These are phyloP conservation scores for Terrapene triunguis DNA, from an alignment of 2,113 vertebrate species.

Conservation along the genomic window DNA sequence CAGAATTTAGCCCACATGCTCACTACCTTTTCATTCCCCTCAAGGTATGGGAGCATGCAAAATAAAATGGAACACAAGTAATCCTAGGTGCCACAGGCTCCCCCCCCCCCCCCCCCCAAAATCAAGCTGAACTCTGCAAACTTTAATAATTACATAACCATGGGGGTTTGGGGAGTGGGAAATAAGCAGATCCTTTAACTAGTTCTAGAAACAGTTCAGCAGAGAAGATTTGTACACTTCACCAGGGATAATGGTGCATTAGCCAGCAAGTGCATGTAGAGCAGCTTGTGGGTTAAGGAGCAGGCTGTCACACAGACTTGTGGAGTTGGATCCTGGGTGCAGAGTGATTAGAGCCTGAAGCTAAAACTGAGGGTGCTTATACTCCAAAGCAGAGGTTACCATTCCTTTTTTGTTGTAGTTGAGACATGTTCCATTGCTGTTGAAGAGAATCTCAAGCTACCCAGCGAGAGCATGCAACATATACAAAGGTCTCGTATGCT, in stretches of 20 bases:
- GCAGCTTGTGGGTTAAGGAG: neutral
- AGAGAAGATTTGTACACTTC: neutral
- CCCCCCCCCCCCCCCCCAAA: too few relatives aligned
- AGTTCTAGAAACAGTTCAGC: neutral
- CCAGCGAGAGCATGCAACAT: constrained; percentile 7
- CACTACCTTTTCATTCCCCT: neutral
- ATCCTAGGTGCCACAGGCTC: neutral
- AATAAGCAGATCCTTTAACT: neutral
- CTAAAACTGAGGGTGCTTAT: constrained; percentile 31
- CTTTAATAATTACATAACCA: neutral
- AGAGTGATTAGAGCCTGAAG: constrained; percentile 27
- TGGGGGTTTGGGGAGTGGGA: too few relatives aligned
- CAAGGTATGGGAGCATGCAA: too few relatives aligned
- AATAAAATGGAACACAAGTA: neutral
- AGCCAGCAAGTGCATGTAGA: neutral
- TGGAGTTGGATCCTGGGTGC: neutral
- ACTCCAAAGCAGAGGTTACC: constrained; percentile 52
- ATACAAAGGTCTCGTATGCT: neutral
- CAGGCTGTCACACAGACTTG: neutral
- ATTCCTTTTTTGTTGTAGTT: neutral
- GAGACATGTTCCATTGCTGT: neutral
- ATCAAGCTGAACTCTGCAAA: neutral
- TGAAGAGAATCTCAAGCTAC: neutral
- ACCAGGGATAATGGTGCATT: too few relatives aligned
- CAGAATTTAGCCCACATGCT: neutral